A percentile compares a stretch with the other conserved stretches of the same genome.
These are phyloP conservation scores for Tribolium castaneum DNA, from an alignment of 1,140 invertebrate species.

Conservation along the genomic window DNA sequence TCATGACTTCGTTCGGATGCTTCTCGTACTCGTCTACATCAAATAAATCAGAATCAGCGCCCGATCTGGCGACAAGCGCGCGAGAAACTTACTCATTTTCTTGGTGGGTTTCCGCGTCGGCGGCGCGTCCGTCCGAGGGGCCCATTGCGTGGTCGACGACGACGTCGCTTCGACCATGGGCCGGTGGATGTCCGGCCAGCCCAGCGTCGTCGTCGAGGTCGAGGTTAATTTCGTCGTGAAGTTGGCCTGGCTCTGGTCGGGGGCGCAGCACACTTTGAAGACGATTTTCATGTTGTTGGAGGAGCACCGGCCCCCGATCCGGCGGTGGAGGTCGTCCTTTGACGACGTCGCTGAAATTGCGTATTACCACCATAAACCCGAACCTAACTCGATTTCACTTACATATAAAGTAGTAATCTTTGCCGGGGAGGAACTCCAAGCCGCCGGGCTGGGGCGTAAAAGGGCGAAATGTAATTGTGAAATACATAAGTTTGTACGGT, in stretches of 20 bases:
- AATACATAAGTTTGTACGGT: constrained; percentile 91
- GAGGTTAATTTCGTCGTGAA: constrained; percentile 64
- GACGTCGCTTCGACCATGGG: constrained; percentile 50
- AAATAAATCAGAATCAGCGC: constrained; percentile 10
- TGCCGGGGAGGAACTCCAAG: constrained; percentile 91
- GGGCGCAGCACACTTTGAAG: constrained; percentile 91
- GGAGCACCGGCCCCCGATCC: constrained; percentile 88
- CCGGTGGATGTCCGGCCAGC: constrained; percentile 63
- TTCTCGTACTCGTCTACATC: constrained; percentile 82
- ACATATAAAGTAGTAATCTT: constrained; percentile 96
- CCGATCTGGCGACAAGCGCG: not conserved
- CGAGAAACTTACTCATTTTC: constrained; percentile 68
- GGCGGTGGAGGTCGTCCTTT: constrained; percentile 87
- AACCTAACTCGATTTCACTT: constrained; percentile 64
- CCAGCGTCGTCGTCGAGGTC: constrained; percentile 67
- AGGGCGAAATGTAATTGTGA: constrained; percentile 94
- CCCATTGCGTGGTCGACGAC: constrained; percentile 46
- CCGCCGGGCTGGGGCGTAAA: constrained; percentile 95
- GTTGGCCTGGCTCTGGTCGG: constrained; percentile 66
- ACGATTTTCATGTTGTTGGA: constrained; percentile 95
- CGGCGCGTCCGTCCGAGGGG: constrained; percentile 49
- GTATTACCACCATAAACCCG: constrained; percentile 6
- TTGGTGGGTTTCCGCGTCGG: constrained; percentile 66
- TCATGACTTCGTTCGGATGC: constrained; percentile 89
- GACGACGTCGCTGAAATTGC: constrained; percentile 79